A percentile compares a stretch with the other conserved stretches of the same genome.
Conservation (phyloP, 2,797 vertebrate genomes). For the Gambelia wislizenii region DNA sequence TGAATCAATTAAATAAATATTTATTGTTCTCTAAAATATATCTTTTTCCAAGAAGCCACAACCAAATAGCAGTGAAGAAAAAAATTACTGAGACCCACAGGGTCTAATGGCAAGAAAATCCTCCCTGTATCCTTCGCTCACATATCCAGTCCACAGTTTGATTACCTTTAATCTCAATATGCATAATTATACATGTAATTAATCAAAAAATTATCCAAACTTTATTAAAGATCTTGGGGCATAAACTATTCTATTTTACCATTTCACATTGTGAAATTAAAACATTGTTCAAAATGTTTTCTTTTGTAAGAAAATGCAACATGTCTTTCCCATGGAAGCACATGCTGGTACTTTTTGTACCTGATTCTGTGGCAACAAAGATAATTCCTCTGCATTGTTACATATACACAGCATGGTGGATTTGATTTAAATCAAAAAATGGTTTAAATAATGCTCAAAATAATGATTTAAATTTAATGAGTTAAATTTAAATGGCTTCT, state of each 20-base stretch:
- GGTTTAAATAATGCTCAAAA: no score
- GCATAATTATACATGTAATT: constrained; percentile 64
- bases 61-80: constrained; percentile 32
- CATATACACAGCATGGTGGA: no score
- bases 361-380: background rate
- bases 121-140: constrained; percentile 28
- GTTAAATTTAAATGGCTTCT: no score
- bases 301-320: constrained; percentile 59
- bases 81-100: background rate
- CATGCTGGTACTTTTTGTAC: background rate
- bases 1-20: background rate
- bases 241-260: constrained; percentile 30
- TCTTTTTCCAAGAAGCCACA: constrained; percentile 22
- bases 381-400: background rate
- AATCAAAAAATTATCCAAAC: constrained; percentile 67
- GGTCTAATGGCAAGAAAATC: constrained; percentile 27
- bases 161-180: constrained; percentile 59
- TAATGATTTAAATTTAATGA: no score
- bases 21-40: constrained; percentile 35
- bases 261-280: constrained; percentile 42
- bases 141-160: constrained; percentile 55
- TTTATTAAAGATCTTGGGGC: constrained; percentile 57
- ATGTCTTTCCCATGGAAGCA: background rate
- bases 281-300: constrained; percentile 45
- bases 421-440: no score